These are phyloP conservation scores for Ibidorhyncha struthersii DNA, from an alignment of 2,113 vertebrate genomes.

Conservation along the genomic window DNA sequence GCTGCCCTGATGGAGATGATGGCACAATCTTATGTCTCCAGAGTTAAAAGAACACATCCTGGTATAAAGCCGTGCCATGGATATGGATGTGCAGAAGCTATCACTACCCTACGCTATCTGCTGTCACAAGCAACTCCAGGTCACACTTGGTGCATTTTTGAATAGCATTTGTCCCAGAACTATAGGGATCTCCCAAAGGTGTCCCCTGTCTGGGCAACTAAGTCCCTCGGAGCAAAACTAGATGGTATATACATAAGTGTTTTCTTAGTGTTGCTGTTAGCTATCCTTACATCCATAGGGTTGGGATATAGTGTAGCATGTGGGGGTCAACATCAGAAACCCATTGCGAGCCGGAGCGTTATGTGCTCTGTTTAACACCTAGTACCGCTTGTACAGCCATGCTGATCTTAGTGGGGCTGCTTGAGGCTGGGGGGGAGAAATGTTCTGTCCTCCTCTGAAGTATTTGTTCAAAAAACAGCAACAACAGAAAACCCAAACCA, in stretches of 20 bases:
- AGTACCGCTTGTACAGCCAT: not conserved
- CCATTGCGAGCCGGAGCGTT: not conserved
- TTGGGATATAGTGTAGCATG: not conserved
- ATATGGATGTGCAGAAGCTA: not conserved
- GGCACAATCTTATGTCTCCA: not conserved
- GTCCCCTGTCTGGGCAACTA: not conserved
- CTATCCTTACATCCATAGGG: not conserved
- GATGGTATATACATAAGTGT: not conserved
- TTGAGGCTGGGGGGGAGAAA: not conserved
- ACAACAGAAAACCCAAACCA: not conserved
- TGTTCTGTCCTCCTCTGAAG: not conserved
- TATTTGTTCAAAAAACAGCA: not conserved
- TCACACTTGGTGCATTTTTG: not conserved
- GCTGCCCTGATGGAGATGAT: not conserved
- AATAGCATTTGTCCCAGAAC: not conserved
- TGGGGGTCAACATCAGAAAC: not conserved
- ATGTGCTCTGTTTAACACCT: not conserved
- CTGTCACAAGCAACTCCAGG: not conserved
- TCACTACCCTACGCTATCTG: not conserved
- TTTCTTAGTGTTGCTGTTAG: not conserved
- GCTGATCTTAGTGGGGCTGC: not conserved
- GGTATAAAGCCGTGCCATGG: not conserved
- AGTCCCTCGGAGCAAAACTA: not conserved
- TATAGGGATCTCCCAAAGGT: not conserved
- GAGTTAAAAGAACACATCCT: not conserved